These are phyloP conservation scores for Pelecanus crispus DNA, from an alignment of 2,113 vertebrate species.

Conservation along the genomic window DNA sequence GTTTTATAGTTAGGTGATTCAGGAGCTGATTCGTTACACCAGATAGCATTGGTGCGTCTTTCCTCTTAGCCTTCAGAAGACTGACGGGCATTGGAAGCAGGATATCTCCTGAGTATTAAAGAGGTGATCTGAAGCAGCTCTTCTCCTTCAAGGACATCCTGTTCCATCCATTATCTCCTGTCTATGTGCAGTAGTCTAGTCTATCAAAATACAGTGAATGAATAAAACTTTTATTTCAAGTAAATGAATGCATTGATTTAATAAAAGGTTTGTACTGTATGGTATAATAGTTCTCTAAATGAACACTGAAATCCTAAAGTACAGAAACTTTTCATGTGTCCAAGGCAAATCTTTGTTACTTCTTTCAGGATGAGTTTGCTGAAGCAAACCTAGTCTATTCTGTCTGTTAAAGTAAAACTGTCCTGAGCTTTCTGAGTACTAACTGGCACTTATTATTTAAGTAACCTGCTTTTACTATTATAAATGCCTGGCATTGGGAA, in stretches of 20 bases:
- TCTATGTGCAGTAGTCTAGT: slow-evolving; percentile 11
- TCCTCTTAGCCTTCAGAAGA: slow-evolving; percentile 17
- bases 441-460: slow-evolving; percentile 49
- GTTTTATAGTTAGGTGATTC: slow-evolving; percentile 59
- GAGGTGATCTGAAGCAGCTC: slow-evolving; percentile 45
- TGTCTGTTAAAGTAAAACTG: slow-evolving; percentile 4
- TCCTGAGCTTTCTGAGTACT: slow-evolving; percentile 16
- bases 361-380: slow-evolving; percentile 34
- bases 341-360: slow-evolving; percentile 38
- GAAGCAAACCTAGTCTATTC: slow-evolving; percentile 36
- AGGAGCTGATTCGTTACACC: slow-evolving; percentile 61
- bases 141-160: slow-evolving; percentile 62
- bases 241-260: slow-evolving; percentile 64
- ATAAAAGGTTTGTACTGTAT: slow-evolving; percentile 53
- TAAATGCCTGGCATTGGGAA: slow-evolving; percentile 61
- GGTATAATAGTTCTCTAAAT: slow-evolving; percentile 54
- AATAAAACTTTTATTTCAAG: slow-evolving; percentile 69
- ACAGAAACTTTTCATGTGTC: slow-evolving; percentile 36
- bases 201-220: slow-evolving; percentile 67
- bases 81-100: not conserved
- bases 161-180: slow-evolving; percentile 61
- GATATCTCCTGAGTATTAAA: slow-evolving; percentile 36
- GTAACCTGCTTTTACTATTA: slow-evolving; percentile 63
- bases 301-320: slow-evolving; percentile 65
- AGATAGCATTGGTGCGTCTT: slow-evolving; percentile 16